Evolutionary conservation across 2,888 invertebrate species (phyloP).

Genomic region (Leptopilina syphax): DNA sequence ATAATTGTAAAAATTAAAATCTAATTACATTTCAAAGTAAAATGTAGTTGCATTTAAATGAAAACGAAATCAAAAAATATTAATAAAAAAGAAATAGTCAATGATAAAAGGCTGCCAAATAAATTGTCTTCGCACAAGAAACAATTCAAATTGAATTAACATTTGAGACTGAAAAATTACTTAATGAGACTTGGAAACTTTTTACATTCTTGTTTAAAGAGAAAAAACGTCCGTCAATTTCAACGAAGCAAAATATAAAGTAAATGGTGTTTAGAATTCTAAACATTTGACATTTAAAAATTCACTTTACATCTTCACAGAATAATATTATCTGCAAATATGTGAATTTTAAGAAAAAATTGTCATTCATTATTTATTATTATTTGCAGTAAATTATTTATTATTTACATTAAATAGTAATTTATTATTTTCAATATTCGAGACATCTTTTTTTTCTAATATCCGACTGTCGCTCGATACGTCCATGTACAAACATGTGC

Average conservation of each 20-base stretch:
- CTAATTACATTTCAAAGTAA: no score
- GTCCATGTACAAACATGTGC: constrained; percentile 70
- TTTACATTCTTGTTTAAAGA: background rate
- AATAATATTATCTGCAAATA: background rate
- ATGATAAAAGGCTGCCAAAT: background rate
- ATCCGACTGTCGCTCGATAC: constrained; percentile 56
- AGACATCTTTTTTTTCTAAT: background rate
- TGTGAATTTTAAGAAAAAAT: no score
- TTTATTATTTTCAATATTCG: no score
- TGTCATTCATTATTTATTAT: no score
- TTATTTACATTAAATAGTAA: no score
- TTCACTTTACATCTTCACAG: constrained; percentile 25
- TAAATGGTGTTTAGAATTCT: no score
- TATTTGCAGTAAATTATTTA: no score
- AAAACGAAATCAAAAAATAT: background rate
- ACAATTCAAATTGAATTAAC: background rate
- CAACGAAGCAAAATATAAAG: constrained; percentile 4
- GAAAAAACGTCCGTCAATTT: constrained; percentile 35
- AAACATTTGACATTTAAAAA: constrained; percentile 15
- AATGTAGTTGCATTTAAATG: background rate
- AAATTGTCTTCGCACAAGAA: background rate
- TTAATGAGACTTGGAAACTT: constrained; percentile 15
- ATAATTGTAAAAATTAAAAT: no score
- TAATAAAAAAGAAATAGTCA: background rate
- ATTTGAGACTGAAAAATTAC: constrained; percentile 23